These are phyloP conservation scores for Galbula dea DNA, from an alignment of 2,113 vertebrate species.

Conservation along the genomic window DNA sequence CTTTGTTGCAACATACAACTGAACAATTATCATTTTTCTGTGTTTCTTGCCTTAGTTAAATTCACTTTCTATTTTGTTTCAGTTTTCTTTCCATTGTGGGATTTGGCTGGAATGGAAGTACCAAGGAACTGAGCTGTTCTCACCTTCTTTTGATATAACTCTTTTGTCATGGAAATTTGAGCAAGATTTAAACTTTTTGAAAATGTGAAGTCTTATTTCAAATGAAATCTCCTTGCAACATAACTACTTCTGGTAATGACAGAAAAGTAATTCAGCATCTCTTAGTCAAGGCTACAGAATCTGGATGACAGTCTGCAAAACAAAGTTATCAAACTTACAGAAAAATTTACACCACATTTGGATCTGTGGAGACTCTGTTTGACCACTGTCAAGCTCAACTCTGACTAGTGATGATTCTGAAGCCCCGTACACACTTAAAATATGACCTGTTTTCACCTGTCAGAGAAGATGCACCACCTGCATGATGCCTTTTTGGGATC, in stretches of 20 bases:
- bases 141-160: not conserved
- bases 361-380: not conserved
- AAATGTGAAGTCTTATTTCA: not conserved
- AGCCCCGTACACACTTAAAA: not conserved
- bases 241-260: not conserved
- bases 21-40: not conserved
- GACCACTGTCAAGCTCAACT: not conserved
- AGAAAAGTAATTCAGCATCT: not conserved
- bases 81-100: not conserved
- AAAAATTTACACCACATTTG: not conserved
- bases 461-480: accelerated
- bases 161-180: not conserved
- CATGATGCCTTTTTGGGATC: accelerated
- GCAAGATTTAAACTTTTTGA: not conserved
- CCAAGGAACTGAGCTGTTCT: not conserved
- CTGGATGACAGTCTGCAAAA: not conserved
- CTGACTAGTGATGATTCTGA: not conserved
- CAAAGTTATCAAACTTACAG: not conserved
- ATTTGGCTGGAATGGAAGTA: not conserved
- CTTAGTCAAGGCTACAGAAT: not conserved
- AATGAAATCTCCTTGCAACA: not conserved
- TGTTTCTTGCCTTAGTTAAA: not conserved
- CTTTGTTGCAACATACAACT: not conserved
- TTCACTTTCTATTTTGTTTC: not conserved
- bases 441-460: not conserved